Evolutionary conservation across 2,888 invertebrate genomes (phyloP).

Genomic region (Catocala nupta): DNA sequence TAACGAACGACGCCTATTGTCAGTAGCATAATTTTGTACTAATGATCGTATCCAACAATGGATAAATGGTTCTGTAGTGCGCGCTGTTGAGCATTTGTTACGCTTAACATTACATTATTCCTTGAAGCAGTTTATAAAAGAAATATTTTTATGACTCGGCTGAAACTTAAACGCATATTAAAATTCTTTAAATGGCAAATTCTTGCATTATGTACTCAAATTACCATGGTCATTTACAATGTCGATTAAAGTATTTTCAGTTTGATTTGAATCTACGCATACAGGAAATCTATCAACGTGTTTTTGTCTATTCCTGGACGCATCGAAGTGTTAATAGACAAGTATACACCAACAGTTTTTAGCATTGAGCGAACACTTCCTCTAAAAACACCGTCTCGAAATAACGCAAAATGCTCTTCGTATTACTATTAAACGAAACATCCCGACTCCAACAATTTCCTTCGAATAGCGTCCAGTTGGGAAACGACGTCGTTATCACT

Average conservation of each 20-base stretch:
- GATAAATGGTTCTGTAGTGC: conserved; percentile 34
- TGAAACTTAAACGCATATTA: conserved; percentile 14
- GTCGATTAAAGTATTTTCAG: neutral
- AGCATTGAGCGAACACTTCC: conserved; percentile 20
- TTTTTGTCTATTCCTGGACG: conserved; percentile 4
- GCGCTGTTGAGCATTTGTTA: conserved; percentile 34
- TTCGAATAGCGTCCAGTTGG: conserved; percentile 40
- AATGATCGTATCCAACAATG: conserved; percentile 43
- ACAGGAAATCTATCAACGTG: conserved; percentile 18
- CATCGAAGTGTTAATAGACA: conserved; percentile 19
- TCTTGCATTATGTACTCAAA: neutral
- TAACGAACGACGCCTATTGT: conserved; percentile 20
- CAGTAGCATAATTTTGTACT: conserved; percentile 34
- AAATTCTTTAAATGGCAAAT: neutral
- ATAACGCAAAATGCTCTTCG: conserved; percentile 9
- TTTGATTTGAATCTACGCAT: conserved; percentile 12
- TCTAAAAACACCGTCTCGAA: conserved; percentile 9
- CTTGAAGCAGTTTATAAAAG: conserved; percentile 6
- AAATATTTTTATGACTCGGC: conserved; percentile 20
- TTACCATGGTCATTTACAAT: neutral
- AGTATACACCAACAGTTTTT: conserved; percentile 19
- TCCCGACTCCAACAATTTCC: conserved; percentile 48
- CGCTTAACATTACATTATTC: conserved; percentile 27
- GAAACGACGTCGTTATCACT: conserved; percentile 45
- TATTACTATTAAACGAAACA: conserved; percentile 23